A percentile compares a stretch with the other conserved stretches of the same genome.
Conservation (phyloP, 2,797 vertebrate species). For the Triplophysa yarkandensis region DNA sequence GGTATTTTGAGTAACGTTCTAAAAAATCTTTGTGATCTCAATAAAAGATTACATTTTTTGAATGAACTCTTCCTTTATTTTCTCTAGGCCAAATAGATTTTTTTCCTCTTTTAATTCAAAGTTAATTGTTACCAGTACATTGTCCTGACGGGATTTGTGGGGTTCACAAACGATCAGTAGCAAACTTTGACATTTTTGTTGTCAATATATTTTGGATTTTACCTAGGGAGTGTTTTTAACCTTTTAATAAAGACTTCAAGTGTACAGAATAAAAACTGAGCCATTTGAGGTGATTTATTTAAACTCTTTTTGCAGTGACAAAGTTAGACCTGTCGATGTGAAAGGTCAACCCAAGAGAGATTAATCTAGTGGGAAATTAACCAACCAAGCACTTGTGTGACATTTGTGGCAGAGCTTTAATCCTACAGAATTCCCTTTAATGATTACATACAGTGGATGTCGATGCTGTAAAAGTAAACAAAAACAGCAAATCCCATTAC, state of each 20-base stretch:
- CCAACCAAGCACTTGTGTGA: slow-evolving; percentile 73
- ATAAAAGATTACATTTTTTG: too few species aligned
- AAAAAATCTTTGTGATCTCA: too few species aligned
- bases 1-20: too few species aligned
- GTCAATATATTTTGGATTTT: neutral
- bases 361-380: slow-evolving; percentile 84
- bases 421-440: slow-evolving; percentile 65
- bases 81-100: neutral
- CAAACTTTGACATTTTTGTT: slow-evolving; percentile 7
- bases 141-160: neutral
- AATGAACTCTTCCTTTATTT: too few species aligned
- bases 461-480: slow-evolving; percentile 43
- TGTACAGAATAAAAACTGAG: slow-evolving; percentile 68
- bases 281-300: slow-evolving; percentile 74
- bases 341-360: slow-evolving; percentile 78
- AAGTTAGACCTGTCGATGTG: slow-evolving; percentile 76
- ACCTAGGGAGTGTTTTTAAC: neutral
- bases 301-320: slow-evolving; percentile 79
- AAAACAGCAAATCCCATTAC: slow-evolving; percentile 45
- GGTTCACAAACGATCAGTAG: neutral
- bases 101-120: neutral
- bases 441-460: slow-evolving; percentile 50
- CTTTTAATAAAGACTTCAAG: slow-evolving; percentile 6
- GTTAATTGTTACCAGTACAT: neutral
- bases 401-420: slow-evolving; percentile 73